Percentiles rank a stretch among this genome's conserved stretches.
These are phyloP conservation scores for Fistularia tabacaria DNA, from an alignment of 2,797 vertebrate genomes.

Conservation along the genomic window DNA sequence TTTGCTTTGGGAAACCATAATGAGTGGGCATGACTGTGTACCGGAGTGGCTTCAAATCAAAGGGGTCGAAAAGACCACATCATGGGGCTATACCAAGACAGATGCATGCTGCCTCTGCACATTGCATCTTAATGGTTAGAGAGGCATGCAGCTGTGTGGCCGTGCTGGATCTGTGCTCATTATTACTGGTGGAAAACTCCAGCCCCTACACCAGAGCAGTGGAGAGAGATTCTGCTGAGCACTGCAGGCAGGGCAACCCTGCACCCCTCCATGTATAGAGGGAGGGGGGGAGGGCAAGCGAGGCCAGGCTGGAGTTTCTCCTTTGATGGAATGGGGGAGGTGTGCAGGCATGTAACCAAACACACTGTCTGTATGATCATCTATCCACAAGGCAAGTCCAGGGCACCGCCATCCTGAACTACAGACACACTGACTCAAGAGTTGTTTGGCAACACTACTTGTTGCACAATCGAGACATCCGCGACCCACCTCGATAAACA, in stretches of 20 bases:
- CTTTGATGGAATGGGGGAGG: slow-evolving; percentile 49
- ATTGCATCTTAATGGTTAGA: slow-evolving; percentile 19
- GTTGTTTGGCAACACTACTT: slow-evolving; percentile 44
- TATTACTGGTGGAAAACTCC: slow-evolving; percentile 66
- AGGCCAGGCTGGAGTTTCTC: slow-evolving; percentile 54
- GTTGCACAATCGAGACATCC: slow-evolving; percentile 52
- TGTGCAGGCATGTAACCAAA: slow-evolving; percentile 61
- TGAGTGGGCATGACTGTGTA: slow-evolving; percentile 15
- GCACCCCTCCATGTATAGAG: slow-evolving; percentile 34
- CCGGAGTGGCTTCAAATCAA: slow-evolving; percentile 15
- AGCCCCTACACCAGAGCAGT: slow-evolving; percentile 44
- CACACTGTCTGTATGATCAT: slow-evolving; percentile 48
- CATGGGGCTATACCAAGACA: slow-evolving; percentile 15
- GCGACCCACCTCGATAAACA: slow-evolving; percentile 37
- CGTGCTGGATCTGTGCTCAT: slow-evolving; percentile 24
- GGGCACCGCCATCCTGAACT: slow-evolving; percentile 36
- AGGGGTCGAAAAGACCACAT: slow-evolving; percentile 26
- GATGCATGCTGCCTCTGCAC: slow-evolving; percentile 14
- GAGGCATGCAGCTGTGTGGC: slow-evolving; percentile 26
- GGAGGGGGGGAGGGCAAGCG: slow-evolving; percentile 22
- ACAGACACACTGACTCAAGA: slow-evolving; percentile 44
- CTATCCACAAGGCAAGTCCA: slow-evolving; percentile 44
- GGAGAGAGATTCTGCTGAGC: slow-evolving; percentile 69
- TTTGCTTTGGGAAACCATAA: slow-evolving; percentile 27
- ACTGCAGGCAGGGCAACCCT: slow-evolving; percentile 51